Evolutionary conservation across 2,113 vertebrate species (phyloP), one percentile per base, ranked within the genome.

Genomic region (Caretta caretta): DNA sequence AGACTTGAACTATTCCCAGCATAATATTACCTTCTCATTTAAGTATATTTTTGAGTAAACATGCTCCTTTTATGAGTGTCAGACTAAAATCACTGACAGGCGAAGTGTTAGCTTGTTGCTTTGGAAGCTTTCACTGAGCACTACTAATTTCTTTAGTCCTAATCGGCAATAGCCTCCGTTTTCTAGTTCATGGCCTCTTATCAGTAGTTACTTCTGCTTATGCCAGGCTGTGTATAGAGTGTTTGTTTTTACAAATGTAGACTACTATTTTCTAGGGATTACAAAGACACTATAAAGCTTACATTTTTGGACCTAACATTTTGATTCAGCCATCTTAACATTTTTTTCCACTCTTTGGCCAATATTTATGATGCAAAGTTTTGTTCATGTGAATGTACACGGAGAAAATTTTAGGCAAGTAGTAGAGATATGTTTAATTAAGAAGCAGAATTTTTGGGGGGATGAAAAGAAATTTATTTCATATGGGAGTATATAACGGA

Each of bases 81-180:
- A 94, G 95, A 95, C 79, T 78, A 90, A 92, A 94, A 80, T 65
- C 85, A 92, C 35, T 90, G 54, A 80, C 38, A 3, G 81, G 65
- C 82, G 92, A 88, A 89, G 80, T 89, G 80, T 54, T 92, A 94
- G 48, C 83, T 93, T 76, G 51, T 96, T 90, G 84, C 65, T 92
- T 86, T 93, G 83, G 94, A 97, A 97, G 84, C 19, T 59, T 93
- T 95, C 84, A 48, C 22, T 87, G 38, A 86, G 89, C 51, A 56
- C 20, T 76, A 49, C 62, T 93, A 48, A 56, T 97, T 97, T 96
- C 88, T 96, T 96, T 96, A 89, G 91, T 94, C 54, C 86, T 93
- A 96, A 96, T 92, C 80, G 89, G 90, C 90, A 91, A 87, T 89
- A 97, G 85, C 90, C 56, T 69, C 50, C 38, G 85, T 93, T 84